phyloP scores from a whole-genome alignment of 2,888 invertebrate species.

The Sarcophaga variegata region DNA sequence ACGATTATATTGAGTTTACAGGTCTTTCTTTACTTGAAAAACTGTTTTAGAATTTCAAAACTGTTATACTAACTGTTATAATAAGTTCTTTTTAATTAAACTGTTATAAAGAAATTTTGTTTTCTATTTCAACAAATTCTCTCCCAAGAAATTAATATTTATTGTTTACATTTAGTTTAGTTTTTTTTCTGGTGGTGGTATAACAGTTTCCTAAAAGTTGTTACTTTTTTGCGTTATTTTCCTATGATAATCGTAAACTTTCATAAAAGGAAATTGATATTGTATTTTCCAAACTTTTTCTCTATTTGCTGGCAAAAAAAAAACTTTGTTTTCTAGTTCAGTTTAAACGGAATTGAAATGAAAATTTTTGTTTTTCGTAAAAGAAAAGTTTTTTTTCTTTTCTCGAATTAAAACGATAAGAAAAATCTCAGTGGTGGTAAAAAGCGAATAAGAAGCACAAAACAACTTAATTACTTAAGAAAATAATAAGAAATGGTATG shows the following conservation, averaged over 20 bases:
- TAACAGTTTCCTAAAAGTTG: constrained; percentile 16
- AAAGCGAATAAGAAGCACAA: too few species aligned
- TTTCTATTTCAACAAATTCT: constrained; percentile 28
- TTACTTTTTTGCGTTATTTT: neutral
- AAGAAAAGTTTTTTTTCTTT: neutral
- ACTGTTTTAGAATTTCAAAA: too few species aligned
- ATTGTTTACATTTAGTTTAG: constrained; percentile 4
- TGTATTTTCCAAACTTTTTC: constrained; percentile 47
- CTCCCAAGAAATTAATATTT: too few species aligned
- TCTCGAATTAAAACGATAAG: neutral
- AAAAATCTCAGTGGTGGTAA: neutral
- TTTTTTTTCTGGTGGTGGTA: neutral
- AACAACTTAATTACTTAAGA: neutral
- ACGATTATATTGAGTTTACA: too few species aligned
- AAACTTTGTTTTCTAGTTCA: constrained; percentile 19
- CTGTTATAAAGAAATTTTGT: neutral
- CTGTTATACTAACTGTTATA: too few species aligned
- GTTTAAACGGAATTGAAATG: neutral
- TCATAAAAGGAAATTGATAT: constrained; percentile 60
- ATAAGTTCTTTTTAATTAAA: too few species aligned
- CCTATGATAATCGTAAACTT: constrained; percentile 29
- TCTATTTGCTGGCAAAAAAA: neutral
- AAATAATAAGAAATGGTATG: neutral
- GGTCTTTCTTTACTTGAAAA: too few species aligned
- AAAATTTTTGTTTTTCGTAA: neutral